Evolutionary conservation across 2,797 vertebrate species (phyloP), one percentile per base, ranked within the genome.

Genomic region (Nannoperca obscura): DNA sequence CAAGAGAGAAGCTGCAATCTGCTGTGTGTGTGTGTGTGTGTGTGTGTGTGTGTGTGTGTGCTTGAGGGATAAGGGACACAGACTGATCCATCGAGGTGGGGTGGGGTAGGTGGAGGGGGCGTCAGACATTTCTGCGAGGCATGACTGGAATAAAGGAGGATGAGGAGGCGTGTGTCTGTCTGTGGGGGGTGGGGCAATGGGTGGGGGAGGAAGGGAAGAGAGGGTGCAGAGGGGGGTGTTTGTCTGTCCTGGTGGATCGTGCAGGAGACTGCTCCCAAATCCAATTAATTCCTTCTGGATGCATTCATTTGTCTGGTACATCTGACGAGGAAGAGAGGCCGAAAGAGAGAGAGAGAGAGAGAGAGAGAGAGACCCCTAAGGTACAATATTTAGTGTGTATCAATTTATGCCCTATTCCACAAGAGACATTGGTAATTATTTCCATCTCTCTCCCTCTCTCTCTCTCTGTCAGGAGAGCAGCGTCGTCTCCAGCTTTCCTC

Each of bases 281-380:
- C 92, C 93, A 95, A 94, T 94, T 95, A 93, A 95, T 94, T 95
- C 91, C 89, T 93, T 89, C 91, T 95, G 92, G 93, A 93, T 94
- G 93, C 92, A 80, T 93, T 94, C 91, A 92, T 94, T 93, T 92
- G 90, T 94, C 86, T 91, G 19, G 63, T 87, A 88, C 89, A 89
- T 87, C 85, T 91, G 91, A 92, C 32, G 71, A 92, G 86, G 74
- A 70, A 44, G 60, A 82, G 64, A 76, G 68, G 62, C 49, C 69
- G 54, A 54, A 24, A 52, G 40, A 46, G 50, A 69, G 70, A 65
- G 63, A 80, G 81, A 81, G 24, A 52, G 40, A 46, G 50, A 69
- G 70, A 65, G 63, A 80, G 81, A 81, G 24, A 80, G 81, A 81
- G 88, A 88, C 82, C 92, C 88, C 89, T 78, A 61, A 88, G 92